Percentiles rank a stretch among this genome's conserved stretches.
phyloP scores from a whole-genome alignment of 2,113 vertebrate genomes.

The Sprattus sprattus region DNA sequence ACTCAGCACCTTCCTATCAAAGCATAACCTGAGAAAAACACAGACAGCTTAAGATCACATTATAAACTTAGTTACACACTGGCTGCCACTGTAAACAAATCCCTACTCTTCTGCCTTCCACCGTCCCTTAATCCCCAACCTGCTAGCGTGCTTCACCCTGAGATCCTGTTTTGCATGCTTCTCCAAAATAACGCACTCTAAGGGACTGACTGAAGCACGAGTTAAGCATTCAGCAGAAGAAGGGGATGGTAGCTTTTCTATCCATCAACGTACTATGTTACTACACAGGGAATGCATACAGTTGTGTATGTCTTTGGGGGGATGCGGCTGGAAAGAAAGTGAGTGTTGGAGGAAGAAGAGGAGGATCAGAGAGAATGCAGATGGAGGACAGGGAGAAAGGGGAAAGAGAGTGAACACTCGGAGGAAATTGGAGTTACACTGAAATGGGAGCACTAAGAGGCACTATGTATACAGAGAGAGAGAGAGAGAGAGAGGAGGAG shows the following conservation, averaged over 20 bases:
- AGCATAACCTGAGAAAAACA: neutral
- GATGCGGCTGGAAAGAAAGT: neutral
- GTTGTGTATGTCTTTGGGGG: neutral
- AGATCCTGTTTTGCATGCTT: neutral
- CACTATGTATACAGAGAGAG: neutral
- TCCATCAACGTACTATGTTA: neutral
- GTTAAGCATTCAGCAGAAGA: neutral
- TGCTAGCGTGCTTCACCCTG: neutral
- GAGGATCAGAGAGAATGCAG: neutral
- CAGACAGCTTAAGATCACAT: constrained; percentile 8
- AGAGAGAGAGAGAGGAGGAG: neutral
- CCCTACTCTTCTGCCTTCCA: neutral
- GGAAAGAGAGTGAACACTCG: neutral
- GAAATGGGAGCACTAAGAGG: neutral
- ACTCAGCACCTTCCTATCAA: neutral
- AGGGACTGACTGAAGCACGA: neutral
- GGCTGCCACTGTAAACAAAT: constrained; percentile 8
- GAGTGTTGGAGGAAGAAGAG: neutral
- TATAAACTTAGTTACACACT: neutral
- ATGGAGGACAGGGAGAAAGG: neutral
- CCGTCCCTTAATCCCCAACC: neutral
- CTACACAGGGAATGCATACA: neutral
- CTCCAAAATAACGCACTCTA: neutral
- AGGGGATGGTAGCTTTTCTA: neutral
- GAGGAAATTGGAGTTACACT: neutral